Base-by-base conservation (phyloP, 2,113 vertebrate species). In the Ursus arctos region DNA sequence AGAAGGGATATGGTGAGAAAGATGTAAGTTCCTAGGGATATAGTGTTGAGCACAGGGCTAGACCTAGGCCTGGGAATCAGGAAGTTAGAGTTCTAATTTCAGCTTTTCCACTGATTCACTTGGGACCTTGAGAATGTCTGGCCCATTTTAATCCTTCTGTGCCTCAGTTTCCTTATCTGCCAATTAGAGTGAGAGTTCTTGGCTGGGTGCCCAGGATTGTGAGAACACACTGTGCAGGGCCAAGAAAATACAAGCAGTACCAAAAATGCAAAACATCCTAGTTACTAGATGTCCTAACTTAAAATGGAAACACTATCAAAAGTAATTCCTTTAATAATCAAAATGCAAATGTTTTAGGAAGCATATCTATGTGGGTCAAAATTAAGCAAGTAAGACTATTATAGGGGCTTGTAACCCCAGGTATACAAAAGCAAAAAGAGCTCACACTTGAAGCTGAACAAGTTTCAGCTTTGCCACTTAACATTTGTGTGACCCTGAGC, bases 161-260 rank as follows among this genome's bases (percentile, higher is more conserved):
- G 92, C 97, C 97, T 98, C 94, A 96, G 96, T 98, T 98, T 98
- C 95, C 76, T 74, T 87, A 69, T 92, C 51, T 97, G 16, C 51
- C 74, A 88, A 2, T 87, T 80, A 84, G 40, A 92, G 12, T 61
- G 43, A 85, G 5, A 89, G 92, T 93, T 76, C 59, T 87, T 95
- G 89, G 94, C 71, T 96, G 36, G 61, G 13, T 89, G 74, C 95
- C 97, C 79, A 96, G 77, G 49, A 93, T n/a, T 96, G 59, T 91
- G 69, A 96, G 88, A 95, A 96, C 91, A 86, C 61, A 83, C 36
- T 74, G n/a, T 91, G 61, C 82, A 65, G 61, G 67, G 31, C 24
- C 61, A 86, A 57, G 71, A 93, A 98, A 95, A 95, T 91, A 67
- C 33, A 91, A 85, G 63, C 67, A 51, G 93, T 49, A 87, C 61